A percentile compares a stretch with the other conserved stretches of the same genome.
These are phyloP conservation scores for Illadopsis cleaveri DNA, from an alignment of 2,113 vertebrate species.

Conservation along the genomic window DNA sequence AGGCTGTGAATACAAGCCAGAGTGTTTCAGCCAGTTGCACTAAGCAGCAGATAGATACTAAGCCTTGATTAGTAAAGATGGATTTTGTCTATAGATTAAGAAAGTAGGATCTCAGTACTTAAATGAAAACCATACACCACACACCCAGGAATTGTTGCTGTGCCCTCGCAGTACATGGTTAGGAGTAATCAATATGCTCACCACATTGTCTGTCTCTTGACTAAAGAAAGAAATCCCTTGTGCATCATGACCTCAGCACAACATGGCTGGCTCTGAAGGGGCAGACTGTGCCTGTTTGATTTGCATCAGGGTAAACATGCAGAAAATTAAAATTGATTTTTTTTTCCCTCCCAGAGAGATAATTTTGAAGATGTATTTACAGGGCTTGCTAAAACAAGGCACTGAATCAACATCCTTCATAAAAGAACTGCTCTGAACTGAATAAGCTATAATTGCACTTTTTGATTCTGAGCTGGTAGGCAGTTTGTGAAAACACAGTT, in stretches of 20 bases:
- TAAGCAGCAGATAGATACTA: not conserved
- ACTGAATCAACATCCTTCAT: conserved; percentile 14
- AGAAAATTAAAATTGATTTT: conserved; percentile 52
- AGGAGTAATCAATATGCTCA: conserved; percentile 24
- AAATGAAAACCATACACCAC: not conserved
- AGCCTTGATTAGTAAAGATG: conserved; percentile 1
- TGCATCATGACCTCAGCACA: not conserved
- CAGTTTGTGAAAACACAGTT: not conserved
- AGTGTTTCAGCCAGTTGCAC: not conserved
- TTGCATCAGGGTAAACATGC: conserved; percentile 10
- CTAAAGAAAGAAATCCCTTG: conserved; percentile 21
- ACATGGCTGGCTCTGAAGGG: not conserved
- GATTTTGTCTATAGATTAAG: not conserved
- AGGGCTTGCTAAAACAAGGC: not conserved
- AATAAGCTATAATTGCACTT: not conserved
- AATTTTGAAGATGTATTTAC: conserved; percentile 3
- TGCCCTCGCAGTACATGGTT: not conserved
- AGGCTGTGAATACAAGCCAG: not conserved
- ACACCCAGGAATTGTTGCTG: not conserved
- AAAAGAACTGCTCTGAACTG: not conserved
- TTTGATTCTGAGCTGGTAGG: not conserved
- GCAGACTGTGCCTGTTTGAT: not conserved
- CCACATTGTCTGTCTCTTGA: not conserved
- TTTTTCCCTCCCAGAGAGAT: not conserved
- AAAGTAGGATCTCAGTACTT: not conserved